Base-by-base conservation (phyloP, 37 sponge, comb jelly and placozoan species). In the Hexactinellida sp. region DNA sequence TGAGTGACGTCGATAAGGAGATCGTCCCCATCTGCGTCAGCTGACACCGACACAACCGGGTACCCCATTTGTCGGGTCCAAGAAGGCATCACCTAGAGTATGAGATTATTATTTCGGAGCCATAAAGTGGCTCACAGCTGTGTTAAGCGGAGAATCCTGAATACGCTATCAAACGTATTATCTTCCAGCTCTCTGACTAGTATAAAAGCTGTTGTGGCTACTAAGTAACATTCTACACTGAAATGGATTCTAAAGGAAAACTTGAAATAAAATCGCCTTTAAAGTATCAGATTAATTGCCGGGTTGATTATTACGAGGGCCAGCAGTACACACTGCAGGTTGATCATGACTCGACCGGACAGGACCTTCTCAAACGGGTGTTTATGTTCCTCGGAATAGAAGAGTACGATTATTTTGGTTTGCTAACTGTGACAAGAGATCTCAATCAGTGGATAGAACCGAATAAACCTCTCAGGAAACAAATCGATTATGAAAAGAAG, bases 41-140 rank as follows among this genome's bases (percentile, higher is more conserved):
- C 91, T 0, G 87, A 83, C 13, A 94, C 92, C 35, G 89, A 37
- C 54, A 98, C 71, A 24, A 98, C 92, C 3, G 99, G 99, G 84
- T 90, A 95, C 24, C 99, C 99, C 90, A 98, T 92, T 89, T 98
- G 90, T 38, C 87, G 55, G 37, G 95, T 98, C 95, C 99, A 94
- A 13, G 97, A 92, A n/a, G 83, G 85, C 97, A 97, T 97, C 84
- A 97, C 94, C 86, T 87, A 38, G 35, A 38, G 86, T 55, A 91
- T 91, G 0, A 90, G 91, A 52, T 88, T 89, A 25, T 84, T 85
- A 84, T 47, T 19, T 19, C 13, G 52, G 16, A 47, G 13, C 52
- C 16, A 19, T 47, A 16, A 47, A 47, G 16, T 47, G 52, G 16
- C 52, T 47, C 16, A 47, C 16, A 16, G 52, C 52, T 47, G 52